A percentile compares a stretch with the other conserved stretches of the same genome.
Evolutionary conservation across 2,888 invertebrate species (phyloP).

Genomic region (Drosophila niveifrons): DNA sequence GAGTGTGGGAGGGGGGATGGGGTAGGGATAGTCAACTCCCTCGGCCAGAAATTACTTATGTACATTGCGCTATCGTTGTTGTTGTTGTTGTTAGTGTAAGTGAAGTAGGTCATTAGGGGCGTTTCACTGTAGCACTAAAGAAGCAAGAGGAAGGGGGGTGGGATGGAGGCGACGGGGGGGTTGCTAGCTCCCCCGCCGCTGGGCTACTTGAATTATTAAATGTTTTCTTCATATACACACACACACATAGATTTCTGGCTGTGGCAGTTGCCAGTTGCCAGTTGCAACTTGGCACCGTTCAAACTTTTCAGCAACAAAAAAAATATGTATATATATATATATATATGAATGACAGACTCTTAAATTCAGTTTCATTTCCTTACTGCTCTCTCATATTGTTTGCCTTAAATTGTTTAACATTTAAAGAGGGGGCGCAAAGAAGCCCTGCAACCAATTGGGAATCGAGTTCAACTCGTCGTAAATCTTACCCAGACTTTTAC

Average conservation of each 20-base stretch:
- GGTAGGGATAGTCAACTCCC: neutral
- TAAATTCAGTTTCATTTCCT: constrained; percentile 45
- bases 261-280: constrained; percentile 42
- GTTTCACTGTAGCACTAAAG: constrained; percentile 28
- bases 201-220: constrained; percentile 79
- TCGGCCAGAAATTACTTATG: constrained; percentile 34
- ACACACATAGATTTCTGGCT: constrained; percentile 34
- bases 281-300: constrained; percentile 31
- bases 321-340: constrained; percentile 23
- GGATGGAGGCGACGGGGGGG: too few species aligned
- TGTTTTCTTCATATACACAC: constrained; percentile 58
- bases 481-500: constrained; percentile 21
- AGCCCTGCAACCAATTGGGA: neutral
- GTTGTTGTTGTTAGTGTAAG: constrained; percentile 27
- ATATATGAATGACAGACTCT: constrained; percentile 34
- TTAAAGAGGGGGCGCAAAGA: constrained; percentile 3
- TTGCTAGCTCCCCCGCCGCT: constrained; percentile 29
- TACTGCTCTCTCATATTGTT: neutral
- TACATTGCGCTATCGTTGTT: constrained; percentile 38
- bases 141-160: neutral
- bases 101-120: constrained; percentile 80
- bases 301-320: constrained; percentile 41
- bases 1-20: neutral
- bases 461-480: constrained; percentile 13
- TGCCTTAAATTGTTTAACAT: constrained; percentile 39